Conservation (phyloP, 2,113 vertebrate species). For the Chrysochloris asiatica region DNA sequence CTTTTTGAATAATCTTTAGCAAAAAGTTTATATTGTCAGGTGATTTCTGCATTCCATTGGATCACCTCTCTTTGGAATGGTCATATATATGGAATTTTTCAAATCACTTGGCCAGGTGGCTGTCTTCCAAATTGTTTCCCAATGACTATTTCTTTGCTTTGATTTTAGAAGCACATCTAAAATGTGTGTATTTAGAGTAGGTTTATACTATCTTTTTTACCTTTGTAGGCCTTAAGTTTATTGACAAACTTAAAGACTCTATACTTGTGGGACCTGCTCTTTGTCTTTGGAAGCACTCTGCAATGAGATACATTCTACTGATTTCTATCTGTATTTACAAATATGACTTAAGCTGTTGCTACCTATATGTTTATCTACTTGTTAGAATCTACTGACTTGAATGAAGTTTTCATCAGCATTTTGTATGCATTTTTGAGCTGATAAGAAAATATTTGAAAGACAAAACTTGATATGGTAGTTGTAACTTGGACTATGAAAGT, state of each 20-base stretch:
- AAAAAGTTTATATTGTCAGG: too few species aligned
- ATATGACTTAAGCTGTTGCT: background rate
- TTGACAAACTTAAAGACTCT: background rate
- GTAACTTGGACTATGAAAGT: background rate
- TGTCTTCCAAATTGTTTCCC: too few species aligned
- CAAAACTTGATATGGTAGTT: background rate
- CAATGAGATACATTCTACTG: background rate
- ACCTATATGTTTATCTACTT: background rate
- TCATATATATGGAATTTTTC: too few species aligned
- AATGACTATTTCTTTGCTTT: background rate
- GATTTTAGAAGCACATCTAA: background rate
- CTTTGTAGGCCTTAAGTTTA: background rate
- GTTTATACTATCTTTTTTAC: background rate
- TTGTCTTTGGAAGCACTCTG: background rate
- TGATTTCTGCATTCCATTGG: too few species aligned
- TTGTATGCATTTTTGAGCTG: background rate
- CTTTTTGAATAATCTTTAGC: too few species aligned
- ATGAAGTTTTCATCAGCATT: background rate
- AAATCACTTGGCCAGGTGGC: too few species aligned
- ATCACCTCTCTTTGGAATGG: too few species aligned
- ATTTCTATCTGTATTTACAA: background rate
- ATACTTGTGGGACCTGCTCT: background rate
- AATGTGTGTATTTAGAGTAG: background rate
- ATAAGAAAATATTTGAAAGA: background rate
- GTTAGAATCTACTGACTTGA: background rate